Evolutionary conservation across 2,888 invertebrate genomes (phyloP), one percentile per base, ranked within the genome.

Genomic region (Mamestra brassicae): DNA sequence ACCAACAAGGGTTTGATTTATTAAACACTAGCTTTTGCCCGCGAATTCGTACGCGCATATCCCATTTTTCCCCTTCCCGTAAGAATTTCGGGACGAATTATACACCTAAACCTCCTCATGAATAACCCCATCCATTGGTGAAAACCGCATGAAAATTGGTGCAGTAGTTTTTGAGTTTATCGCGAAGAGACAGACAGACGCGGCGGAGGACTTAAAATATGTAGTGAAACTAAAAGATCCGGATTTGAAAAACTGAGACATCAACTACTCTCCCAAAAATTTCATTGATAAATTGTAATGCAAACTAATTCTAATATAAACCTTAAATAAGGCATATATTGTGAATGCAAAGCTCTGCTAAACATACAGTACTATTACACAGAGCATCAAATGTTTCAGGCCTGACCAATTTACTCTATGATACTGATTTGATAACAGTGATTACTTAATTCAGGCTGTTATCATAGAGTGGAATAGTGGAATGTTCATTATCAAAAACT

Each of bases 401-500:
- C 72, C 58, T 34, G 34, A 70, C 36, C 42, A 54, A 47, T 57
- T 38, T 52, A 26, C 26, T 26, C 45, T 60, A 60, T 64, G 45
- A 71, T 36, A 70, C 45, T 38, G 64, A 71, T 61, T 65, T 65
- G 65, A 76, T 81, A 70, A 54, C 54, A 38, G 47, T 61, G 36
- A 70, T 78, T 73, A 62, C 54, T 66, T 45, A 15, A 72, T 71
- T 69, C 36, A 58, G 63, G 47, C 58, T 57, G 4, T 50, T 1
- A 10, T 10, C 7, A 42, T 34, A 61, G 54, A 71, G 50, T 57
- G 61, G 42, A 62, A 55, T 11, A 52, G 57, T 26, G n/a, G 45
- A 60, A 66, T 70, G 55, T 73, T 78, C 58, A 65, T n/a, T 66
- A 83, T 78, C 71, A 78, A 17, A 63, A 62, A 61, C 42, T 64